phyloP scores from a whole-genome alignment of 2,797 vertebrate genomes.

The Poecilia velifera region DNA sequence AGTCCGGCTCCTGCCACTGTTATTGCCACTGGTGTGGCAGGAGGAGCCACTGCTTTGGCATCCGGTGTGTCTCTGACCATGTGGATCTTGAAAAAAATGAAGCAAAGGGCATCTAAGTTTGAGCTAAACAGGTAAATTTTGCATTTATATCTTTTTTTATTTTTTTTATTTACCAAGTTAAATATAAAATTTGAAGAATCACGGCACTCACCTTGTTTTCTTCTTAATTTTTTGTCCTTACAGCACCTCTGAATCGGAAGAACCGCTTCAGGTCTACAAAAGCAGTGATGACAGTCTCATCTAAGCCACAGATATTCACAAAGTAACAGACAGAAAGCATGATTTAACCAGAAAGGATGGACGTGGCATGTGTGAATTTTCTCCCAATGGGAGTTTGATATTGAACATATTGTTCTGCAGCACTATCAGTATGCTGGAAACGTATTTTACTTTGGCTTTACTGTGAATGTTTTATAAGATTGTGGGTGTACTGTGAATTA shows the following conservation, averaged over 20 bases:
- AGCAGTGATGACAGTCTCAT: conserved; percentile 78
- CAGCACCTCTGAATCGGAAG: conserved; percentile 65
- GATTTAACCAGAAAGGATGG: not conserved
- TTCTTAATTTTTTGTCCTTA: conserved; percentile 26
- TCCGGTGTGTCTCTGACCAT: conserved; percentile 51
- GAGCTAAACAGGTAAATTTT: conserved; percentile 75
- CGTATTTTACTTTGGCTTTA: not conserved
- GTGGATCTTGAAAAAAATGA: conserved; percentile 73
- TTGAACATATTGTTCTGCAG: conserved; percentile 76
- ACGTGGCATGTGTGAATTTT: conserved; percentile 13
- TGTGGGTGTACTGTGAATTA: conserved; percentile 49
- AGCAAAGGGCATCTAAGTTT: conserved; percentile 67
- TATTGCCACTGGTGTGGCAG: conserved; percentile 33
- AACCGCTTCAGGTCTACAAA: conserved; percentile 71
- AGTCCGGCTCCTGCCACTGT: not conserved
- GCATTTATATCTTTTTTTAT: not conserved
- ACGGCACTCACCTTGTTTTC: conserved; percentile 21
- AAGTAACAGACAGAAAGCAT: not conserved
- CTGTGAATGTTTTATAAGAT: conserved; percentile 13
- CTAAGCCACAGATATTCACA: conserved; percentile 37
- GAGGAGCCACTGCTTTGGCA: conserved; percentile 42
- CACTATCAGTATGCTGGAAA: conserved; percentile 20
- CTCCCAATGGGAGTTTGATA: conserved; percentile 70
- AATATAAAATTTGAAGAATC: not conserved
- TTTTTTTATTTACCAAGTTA: not conserved